Evolutionary conservation across 2,888 invertebrate species (phyloP), one percentile per base, ranked within the genome.

Genomic region (Tethea ocularis): DNA sequence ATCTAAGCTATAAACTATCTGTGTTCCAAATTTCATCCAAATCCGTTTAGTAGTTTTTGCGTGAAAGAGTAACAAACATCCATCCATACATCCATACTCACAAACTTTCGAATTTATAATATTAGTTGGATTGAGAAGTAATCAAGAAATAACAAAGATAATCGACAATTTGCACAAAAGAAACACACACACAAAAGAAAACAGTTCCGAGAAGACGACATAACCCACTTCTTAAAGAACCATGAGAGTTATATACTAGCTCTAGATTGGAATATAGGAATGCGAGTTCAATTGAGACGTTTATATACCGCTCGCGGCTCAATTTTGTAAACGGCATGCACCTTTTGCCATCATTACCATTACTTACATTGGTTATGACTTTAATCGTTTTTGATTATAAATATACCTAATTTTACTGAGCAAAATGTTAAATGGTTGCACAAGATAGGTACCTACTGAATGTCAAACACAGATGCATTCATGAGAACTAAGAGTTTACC

Each of bases 341-440:
- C 64, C 63, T 67, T 57, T n/a, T 62, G 61, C 58, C 67, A 61
- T 64, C 60, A 64, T 41, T 62, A 57, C 58, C 51, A 63, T 64
- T 66, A 64, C 56, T 67, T 54, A 54, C 22, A 22, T 54, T 22
- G 22, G 22, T 36, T 20, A 33, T 13, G 33, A 54, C 33, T 54
- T 54, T 54, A 54, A 54, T 54, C 23, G 54, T n/a, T 17, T 20
- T 20, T 17, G 22, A 15, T 36, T 53, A 20, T 29, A 33, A 17
- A 53, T 29, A 53, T 53, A n/a, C n/a, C n/a, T n/a, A 26, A 53
- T 53, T 54, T 33, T 54, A 22, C 29, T 33, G 22, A 22, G 54
- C 13, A 13, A 20, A 33, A 33, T 22, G 22, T 33, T 33, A 20
- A 54, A 54, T 33, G 11, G 17, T 24, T n/a, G 22, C 33, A 54